Evolutionary conservation across 2,113 vertebrate genomes (phyloP).

Genomic region (Gambusia affinis): DNA sequence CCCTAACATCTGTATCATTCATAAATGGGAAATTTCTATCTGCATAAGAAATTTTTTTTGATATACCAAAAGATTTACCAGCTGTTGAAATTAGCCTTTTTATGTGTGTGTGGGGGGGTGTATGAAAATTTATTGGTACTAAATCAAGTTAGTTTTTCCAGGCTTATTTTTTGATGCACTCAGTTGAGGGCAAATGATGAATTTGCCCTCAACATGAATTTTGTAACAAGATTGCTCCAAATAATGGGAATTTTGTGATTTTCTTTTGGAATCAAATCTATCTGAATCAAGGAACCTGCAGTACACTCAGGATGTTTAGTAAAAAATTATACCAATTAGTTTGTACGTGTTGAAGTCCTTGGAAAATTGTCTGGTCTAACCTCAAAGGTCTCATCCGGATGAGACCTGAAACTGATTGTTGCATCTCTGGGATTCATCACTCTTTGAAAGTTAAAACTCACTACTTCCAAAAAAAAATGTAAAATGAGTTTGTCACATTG

Average conservation of each 20-base stretch:
- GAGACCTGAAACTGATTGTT: too few species aligned
- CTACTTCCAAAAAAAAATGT: too few species aligned
- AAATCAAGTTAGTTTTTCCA: neutral
- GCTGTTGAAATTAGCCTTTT: neutral
- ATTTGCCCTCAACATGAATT: too few species aligned
- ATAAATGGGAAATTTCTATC: neutral
- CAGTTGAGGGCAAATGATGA: neutral
- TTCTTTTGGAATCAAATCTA: neutral
- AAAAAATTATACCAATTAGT: too few species aligned
- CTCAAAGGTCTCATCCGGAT: too few species aligned
- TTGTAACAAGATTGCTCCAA: too few species aligned
- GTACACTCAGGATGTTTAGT: too few species aligned
- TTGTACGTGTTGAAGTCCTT: too few species aligned
- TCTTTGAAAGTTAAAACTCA: too few species aligned
- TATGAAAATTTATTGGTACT: neutral
- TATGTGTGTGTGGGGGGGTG: neutral
- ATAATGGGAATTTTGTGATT: neutral
- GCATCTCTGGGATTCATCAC: too few species aligned
- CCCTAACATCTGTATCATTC: neutral
- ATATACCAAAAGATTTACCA: neutral
- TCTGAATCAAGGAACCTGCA: neutral
- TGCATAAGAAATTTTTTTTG: neutral
- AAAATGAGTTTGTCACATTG: too few species aligned
- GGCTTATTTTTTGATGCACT: neutral
- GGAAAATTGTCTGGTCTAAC: too few species aligned